Conservation (phyloP, 2,113 vertebrate genomes). For the Romanogobio albipinnatus region DNA sequence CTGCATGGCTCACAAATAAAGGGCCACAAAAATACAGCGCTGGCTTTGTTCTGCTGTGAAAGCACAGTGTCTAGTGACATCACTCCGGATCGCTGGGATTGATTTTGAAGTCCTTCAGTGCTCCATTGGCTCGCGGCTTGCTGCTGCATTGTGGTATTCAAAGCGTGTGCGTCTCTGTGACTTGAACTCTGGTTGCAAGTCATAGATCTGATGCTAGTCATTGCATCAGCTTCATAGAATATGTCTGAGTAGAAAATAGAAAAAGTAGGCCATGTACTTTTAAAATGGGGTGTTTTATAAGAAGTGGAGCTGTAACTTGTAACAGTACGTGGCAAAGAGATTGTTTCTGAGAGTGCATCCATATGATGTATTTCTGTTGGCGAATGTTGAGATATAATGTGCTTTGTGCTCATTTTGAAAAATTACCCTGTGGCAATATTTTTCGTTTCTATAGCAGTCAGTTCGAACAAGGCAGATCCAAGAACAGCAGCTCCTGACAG, state of each 20-base stretch:
- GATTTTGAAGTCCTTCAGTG: conserved; percentile 59
- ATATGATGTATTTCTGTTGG: conserved; percentile 6
- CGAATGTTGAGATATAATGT: not conserved
- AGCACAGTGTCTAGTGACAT: conserved; percentile 63
- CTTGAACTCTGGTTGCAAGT: conserved; percentile 1
- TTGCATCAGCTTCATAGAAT: conserved; percentile 29
- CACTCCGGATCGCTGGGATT: conserved; percentile 60
- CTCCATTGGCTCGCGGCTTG: conserved; percentile 56
- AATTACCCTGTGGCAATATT: conserved; percentile 10
- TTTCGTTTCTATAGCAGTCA: not conserved
- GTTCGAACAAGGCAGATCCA: not conserved
- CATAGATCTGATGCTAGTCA: conserved; percentile 1
- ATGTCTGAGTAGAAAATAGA: conserved; percentile 24
- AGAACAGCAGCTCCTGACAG: not conserved
- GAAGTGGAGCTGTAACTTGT: not conserved
- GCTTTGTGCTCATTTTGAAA: conserved; percentile 6
- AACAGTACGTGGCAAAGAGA: not conserved
- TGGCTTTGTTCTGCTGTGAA: conserved; percentile 70
- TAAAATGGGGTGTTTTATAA: not conserved
- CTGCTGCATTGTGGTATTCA: conserved; percentile 22
- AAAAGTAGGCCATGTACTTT: conserved; percentile 37
- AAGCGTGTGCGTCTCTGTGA: conserved; percentile 25
- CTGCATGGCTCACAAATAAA: conserved; percentile 53
- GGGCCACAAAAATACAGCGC: conserved; percentile 64
- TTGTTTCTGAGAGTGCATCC: not conserved